Base-by-base conservation (phyloP, 2,113 vertebrate genomes). In the Dicrurus megarhynchus region DNA sequence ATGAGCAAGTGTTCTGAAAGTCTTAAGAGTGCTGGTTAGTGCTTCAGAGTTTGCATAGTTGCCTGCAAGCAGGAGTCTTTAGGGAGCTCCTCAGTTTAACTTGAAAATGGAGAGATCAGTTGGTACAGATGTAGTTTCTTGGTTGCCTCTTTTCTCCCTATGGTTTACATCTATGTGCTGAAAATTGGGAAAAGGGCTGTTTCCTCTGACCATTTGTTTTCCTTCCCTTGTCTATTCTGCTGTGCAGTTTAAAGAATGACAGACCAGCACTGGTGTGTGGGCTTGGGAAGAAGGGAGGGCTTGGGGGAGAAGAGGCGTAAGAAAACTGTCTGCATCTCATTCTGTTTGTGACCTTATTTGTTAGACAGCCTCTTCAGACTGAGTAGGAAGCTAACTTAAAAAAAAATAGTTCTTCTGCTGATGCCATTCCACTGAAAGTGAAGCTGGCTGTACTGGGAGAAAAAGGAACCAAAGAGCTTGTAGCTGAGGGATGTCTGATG, bases 51-150 rank as follows among this genome's bases (percentile, higher is more conserved):
- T 91, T 33, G 52, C 3, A 2, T 13, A 79, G 52, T 61, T 93
- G 81, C 52, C 42, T 89, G 82, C 64, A 87, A 90, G 60, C 32
- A 53, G 6, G 6, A 27, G 44, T 18, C 19, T 84, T 68, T 16
- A 49, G 28, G 64, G 47, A 68, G 17, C 37, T 73, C 35, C 30
- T 80, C 6, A 8, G 16, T 60, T 85, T 64, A 56, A 49, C 57
- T 57, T 82, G 61, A 68, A 76, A 63, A 22, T 55, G 46, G 50
- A 77, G 30, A 67, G 6, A 13, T 73, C 32, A 2, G 4, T 73
- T 90, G n/a, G 30, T 77, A 47, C 0, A 1, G 27, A 28, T 2
- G 0, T 53, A 37, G 30, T 83, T 93, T 76, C 49, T n/a, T 0
- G 0, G 5, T 27, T 88, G 63, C 23, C 13, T 86, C 37, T 65